Base-by-base conservation (phyloP, 2,888 invertebrate genomes). In the Incurvaria masculella region DNA sequence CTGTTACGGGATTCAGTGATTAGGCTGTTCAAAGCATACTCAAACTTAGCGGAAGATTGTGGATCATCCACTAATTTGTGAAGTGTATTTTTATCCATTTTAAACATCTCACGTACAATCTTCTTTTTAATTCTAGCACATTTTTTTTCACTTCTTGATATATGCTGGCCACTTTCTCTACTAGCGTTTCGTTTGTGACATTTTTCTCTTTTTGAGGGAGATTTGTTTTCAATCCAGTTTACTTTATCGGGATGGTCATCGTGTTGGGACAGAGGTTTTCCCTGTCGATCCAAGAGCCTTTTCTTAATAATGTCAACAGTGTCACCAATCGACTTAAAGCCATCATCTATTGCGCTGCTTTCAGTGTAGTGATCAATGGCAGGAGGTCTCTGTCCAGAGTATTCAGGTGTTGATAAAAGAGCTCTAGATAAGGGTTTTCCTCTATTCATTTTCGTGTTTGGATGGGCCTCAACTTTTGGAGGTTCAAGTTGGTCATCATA, bases 1-100 rank as follows among this genome's bases (percentile, higher is more conserved):
- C 74, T 75, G 53, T 72, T 78, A 58, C 78, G 75, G 43, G 79
- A 78, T 59, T 79, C 79, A 3, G 72, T 79, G 47, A 79, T 72
- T 45, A 79, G 61, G 55, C 74, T 79, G 51, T 69, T 74, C 43
- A 79, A 70, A 8, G 78, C 79, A 68, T 69, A 78, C 57, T 79
- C 79, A 63, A 79, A 79, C 54, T 79, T 79, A n/a, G 67, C 62
- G 16, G 79, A 79, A n/a, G 72, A 74, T 50, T 66, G 71, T 2
- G 79, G 79, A 55, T 79, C 69, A 51, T 76, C 78, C 67, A 79
- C 71, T 21, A 79, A 55, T 54, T 79, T 75, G 52, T 75, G 73
- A 48, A 79, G 72, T 59, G 68, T 75, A 49, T 67, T 69, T 60
- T 76, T 79, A 44, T 79, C 78, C 76, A 79, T 75, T 59, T 74